Evolutionary conservation across 2,888 invertebrate genomes (phyloP).

Genomic region (Octodonta nipae): DNA sequence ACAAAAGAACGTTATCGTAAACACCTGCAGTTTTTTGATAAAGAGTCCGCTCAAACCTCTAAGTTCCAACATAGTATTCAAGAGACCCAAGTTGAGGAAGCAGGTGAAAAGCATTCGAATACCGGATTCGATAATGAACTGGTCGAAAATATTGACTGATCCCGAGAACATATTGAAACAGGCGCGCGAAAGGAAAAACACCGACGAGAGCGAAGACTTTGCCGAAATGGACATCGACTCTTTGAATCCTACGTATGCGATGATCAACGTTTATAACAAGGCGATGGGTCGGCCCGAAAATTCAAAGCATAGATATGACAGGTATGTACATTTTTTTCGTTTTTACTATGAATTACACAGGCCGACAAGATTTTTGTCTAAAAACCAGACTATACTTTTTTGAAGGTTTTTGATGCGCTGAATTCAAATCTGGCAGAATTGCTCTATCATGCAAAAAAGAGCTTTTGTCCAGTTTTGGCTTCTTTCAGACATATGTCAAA

Average conservation of each 20-base stretch:
- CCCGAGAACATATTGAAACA: conserved; percentile 50
- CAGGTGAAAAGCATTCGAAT: conserved; percentile 33
- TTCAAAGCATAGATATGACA: too few species aligned
- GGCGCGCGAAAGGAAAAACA: conserved; percentile 32
- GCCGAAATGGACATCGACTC: conserved; percentile 36
- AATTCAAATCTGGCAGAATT: too few species aligned
- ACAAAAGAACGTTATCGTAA: conserved; percentile 18
- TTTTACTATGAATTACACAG: too few species aligned
- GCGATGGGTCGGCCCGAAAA: too few species aligned
- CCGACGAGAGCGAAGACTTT: conserved; percentile 33
- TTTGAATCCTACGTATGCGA: conserved; percentile 57
- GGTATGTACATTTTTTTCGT: too few species aligned
- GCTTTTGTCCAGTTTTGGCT: too few species aligned
- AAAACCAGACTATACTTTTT: too few species aligned
- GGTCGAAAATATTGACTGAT: conserved; percentile 53
- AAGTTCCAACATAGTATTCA: conserved; percentile 43
- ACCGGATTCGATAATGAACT: conserved; percentile 42
- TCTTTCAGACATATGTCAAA: too few species aligned
- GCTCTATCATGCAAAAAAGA: too few species aligned
- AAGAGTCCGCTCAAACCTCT: conserved; percentile 24
- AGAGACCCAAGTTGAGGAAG: conserved; percentile 37
- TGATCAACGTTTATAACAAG: conserved; percentile 52
- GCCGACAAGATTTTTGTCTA: too few species aligned
- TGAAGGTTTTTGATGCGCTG: too few species aligned
- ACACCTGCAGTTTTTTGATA: conserved; percentile 17